Evolutionary conservation across 2,888 invertebrate genomes (phyloP).

Genomic region (Rhodophaea formosa): DNA sequence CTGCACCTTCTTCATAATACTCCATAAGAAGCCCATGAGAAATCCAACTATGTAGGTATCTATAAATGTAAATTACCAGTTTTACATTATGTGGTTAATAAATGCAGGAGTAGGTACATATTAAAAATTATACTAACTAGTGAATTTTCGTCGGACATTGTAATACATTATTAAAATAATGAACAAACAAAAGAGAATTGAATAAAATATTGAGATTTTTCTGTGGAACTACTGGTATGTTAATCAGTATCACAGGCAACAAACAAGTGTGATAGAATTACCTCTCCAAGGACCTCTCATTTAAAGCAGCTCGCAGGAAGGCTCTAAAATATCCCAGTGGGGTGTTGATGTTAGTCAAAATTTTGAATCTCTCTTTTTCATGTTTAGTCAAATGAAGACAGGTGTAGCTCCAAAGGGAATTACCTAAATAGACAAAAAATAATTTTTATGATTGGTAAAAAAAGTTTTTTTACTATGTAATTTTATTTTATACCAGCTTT

Average conservation of each 20-base stretch:
- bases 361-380: slow-evolving; percentile 91
- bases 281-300: slow-evolving; percentile 94
- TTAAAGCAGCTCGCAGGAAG: slow-evolving; percentile 93
- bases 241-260: no score
- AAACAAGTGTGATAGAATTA: slow-evolving; percentile 29
- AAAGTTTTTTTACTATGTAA: neutral
- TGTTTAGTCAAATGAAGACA: slow-evolving; percentile 91
- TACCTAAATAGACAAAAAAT: slow-evolving; percentile 50
- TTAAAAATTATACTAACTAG: no score
- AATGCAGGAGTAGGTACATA: no score
- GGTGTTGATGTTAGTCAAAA: slow-evolving; percentile 74
- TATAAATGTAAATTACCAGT: slow-evolving; percentile 34
- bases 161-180: no score
- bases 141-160: no score
- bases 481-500: no score
- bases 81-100: no score
- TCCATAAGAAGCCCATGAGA: slow-evolving; percentile 84
- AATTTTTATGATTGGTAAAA: slow-evolving; percentile 18
- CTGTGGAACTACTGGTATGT: no score
- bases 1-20: slow-evolving; percentile 93
- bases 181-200: no score
- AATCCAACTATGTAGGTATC: slow-evolving; percentile 88
- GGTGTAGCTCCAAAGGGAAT: slow-evolving; percentile 89
- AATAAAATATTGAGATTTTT: no score
- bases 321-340: slow-evolving; percentile 91